These are phyloP conservation scores for Albula goreensis DNA, from an alignment of 2,113 vertebrate genomes.

Conservation along the genomic window DNA sequence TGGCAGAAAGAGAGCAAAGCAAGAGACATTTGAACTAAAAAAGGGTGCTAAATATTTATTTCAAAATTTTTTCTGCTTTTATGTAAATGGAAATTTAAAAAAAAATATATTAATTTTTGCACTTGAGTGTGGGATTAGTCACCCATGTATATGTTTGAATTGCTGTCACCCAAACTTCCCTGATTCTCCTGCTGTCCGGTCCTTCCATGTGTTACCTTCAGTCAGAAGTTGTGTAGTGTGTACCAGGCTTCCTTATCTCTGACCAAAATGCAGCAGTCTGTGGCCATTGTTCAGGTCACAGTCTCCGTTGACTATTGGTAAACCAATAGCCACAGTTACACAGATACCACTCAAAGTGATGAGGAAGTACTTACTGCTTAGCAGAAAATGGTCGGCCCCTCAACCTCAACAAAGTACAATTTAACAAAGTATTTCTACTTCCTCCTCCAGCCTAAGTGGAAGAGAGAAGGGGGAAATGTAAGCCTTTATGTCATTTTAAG, in stretches of 20 bases:
- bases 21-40: no score
- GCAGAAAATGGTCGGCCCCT: not conserved
- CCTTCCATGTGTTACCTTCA: not conserved
- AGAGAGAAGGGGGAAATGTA: constrained; percentile 36
- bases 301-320: not conserved
- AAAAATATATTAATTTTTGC: no score
- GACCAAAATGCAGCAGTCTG: not conserved
- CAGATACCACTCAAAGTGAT: no score
- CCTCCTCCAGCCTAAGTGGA: not conserved
- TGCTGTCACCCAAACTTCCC: not conserved
- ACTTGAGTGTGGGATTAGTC: no score
- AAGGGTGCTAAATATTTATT: no score
- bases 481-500: constrained; percentile 23
- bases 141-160: no score
- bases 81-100: no score
- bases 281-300: not conserved
- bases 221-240: not conserved
- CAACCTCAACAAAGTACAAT: not conserved
- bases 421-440: not conserved
- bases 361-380: no score
- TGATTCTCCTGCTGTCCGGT: not conserved
- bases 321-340: not conserved
- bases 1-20: no score
- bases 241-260: not conserved
- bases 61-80: no score